Conservation (phyloP, 2,888 invertebrate species). For the Dermolepida albohirtum region DNA sequence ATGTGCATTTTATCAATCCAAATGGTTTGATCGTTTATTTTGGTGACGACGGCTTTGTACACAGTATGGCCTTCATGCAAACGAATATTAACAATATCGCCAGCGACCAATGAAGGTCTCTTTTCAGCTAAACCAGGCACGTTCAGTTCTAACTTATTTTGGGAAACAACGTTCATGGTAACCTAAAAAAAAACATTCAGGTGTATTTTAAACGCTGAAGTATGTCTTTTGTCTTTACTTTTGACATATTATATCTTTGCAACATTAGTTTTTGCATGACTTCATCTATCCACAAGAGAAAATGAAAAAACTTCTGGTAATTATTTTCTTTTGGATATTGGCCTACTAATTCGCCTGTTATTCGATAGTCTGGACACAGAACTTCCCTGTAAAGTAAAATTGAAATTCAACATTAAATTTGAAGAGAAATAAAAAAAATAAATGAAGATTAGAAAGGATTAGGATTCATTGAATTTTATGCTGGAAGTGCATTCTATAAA, state of each 20-base stretch:
- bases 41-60: constrained; percentile 64
- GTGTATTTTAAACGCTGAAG: background rate
- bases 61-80: constrained; percentile 56
- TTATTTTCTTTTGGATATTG: constrained; percentile 60
- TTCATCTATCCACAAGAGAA: constrained; percentile 74
- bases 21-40: constrained; percentile 63
- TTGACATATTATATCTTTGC: constrained; percentile 53
- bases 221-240: constrained; percentile 17
- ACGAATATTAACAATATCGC: constrained; percentile 68
- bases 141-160: constrained; percentile 62
- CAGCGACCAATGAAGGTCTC: constrained; percentile 73
- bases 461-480: no score
- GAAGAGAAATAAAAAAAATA: no score
- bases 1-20: constrained; percentile 61
- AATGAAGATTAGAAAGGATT: no score
- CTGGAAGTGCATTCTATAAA: no score
- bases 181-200: constrained; percentile 31
- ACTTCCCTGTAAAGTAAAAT: constrained; percentile 55
- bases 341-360: background rate
- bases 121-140: constrained; percentile 78
- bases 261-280: constrained; percentile 64
- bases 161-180: constrained; percentile 48
- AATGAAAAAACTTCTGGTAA: constrained; percentile 69
- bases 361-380: constrained; percentile 59
- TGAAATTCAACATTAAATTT: background rate